A percentile compares a stretch with the other conserved stretches of the same genome.
Conservation (phyloP, 2,888 invertebrate genomes). For the Eupithecia dodoneata region DNA sequence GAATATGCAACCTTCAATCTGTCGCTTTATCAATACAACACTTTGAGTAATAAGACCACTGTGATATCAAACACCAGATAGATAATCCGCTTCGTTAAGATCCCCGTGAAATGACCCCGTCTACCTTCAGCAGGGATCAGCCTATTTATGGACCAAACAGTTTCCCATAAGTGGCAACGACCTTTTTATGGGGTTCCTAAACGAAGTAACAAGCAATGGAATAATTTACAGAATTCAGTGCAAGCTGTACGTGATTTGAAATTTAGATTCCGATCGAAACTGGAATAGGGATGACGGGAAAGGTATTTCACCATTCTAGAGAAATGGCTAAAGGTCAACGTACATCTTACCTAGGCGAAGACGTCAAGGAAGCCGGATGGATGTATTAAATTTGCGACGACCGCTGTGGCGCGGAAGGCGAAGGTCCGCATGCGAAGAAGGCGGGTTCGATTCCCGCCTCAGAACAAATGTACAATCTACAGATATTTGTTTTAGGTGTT, state of each 20-base stretch:
- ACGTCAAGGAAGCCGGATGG: background rate
- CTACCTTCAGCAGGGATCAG: background rate
- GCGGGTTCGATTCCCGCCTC: too few species aligned
- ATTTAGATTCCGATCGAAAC: conserved; percentile 21
- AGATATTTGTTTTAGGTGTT: too few species aligned
- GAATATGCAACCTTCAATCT: background rate
- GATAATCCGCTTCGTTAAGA: background rate
- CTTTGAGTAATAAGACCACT: background rate
- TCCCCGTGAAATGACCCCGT: background rate
- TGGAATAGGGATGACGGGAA: background rate
- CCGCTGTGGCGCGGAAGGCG: too few species aligned
- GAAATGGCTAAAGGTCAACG: background rate
- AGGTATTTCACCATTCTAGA: background rate
- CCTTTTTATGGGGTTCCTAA: conserved; percentile 31
- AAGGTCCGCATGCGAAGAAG: too few species aligned
- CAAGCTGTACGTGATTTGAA: conserved; percentile 18
- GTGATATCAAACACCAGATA: background rate
- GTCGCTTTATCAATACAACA: background rate
- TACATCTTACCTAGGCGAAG: background rate
- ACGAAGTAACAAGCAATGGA: conserved; percentile 27
- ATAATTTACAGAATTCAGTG: conserved; percentile 22
- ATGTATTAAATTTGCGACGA: too few species aligned
- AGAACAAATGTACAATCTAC: too few species aligned
- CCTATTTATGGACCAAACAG: conserved; percentile 35
- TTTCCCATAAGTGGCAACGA: conserved; percentile 25